phyloP scores from a whole-genome alignment of 2,888 invertebrate species.

The Melanostoma scalare region DNA sequence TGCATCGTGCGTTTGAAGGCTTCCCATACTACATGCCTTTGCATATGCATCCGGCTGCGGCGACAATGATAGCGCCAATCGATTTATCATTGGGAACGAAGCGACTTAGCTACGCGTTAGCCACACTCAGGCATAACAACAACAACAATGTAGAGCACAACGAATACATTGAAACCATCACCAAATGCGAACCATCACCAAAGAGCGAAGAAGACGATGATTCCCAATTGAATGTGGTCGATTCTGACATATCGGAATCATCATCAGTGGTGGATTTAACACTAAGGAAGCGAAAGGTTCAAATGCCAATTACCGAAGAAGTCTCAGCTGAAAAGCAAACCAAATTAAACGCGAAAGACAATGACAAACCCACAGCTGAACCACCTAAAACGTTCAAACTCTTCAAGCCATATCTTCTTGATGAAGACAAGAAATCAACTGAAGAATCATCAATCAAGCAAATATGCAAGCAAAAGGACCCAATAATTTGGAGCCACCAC shows the following conservation, averaged over 20 bases:
- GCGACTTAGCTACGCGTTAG: conserved; percentile 57
- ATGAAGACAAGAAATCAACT: conserved; percentile 83
- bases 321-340: conserved; percentile 76
- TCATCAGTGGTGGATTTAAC: conserved; percentile 77
- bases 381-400: conserved; percentile 86
- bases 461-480: conserved; percentile 76
- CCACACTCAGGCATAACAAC: conserved; percentile 16
- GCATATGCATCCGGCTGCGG: conserved; percentile 67
- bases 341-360: conserved; percentile 74
- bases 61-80: conserved; percentile 77
- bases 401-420: conserved; percentile 90
- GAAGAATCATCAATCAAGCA: conserved; percentile 49
- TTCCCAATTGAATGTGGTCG: conserved; percentile 65
- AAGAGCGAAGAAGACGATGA: conserved; percentile 52
- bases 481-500: conserved; percentile 81
- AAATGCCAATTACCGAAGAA: conserved; percentile 50
- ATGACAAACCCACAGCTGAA: conserved; percentile 39
- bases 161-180: conserved; percentile 28
- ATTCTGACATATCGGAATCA: conserved; percentile 63
- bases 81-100: conserved; percentile 79
- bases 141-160: conserved; percentile 39
- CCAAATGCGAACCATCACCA: conserved; percentile 50
- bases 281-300: conserved; percentile 78
- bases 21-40: conserved; percentile 64
- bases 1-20: conserved; percentile 70